A percentile compares a stretch with the other conserved stretches of the same genome.
phyloP scores from a whole-genome alignment of 1,140 invertebrate genomes.

The Metaphire vulgaris region DNA sequence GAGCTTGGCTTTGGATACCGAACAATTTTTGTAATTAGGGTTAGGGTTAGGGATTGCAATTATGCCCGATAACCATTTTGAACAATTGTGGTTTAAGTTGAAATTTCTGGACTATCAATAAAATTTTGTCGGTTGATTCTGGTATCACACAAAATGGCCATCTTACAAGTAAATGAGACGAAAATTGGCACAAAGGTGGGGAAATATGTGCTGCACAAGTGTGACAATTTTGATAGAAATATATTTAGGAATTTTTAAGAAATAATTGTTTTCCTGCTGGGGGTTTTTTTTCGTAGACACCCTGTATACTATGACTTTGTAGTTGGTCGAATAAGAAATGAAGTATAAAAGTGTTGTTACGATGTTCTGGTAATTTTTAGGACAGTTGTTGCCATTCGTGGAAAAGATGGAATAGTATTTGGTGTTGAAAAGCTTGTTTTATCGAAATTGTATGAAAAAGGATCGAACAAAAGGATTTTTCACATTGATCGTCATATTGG shows the following conservation, averaged over 20 bases:
- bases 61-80: too few species aligned
- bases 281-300: background rate
- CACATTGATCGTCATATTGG: slow-evolving; percentile 91
- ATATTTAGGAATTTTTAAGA: background rate
- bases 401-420: slow-evolving; percentile 93
- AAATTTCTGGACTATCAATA: too few species aligned
- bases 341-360: background rate
- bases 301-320: background rate
- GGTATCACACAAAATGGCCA: too few species aligned
- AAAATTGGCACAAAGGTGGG: too few species aligned
- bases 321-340: background rate
- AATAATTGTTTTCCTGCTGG: too few species aligned
- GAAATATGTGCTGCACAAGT: too few species aligned
- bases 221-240: background rate
- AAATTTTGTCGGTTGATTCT: too few species aligned
- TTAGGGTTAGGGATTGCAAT: too few species aligned
- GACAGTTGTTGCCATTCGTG: slow-evolving; percentile 85
- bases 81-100: too few species aligned
- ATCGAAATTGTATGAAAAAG: slow-evolving; percentile 91
- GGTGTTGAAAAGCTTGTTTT: slow-evolving; percentile 95
- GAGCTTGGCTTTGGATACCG: too few species aligned
- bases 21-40: too few species aligned
- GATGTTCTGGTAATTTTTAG: slow-evolving; percentile 49
- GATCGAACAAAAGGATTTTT: slow-evolving; percentile 89
- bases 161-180: too few species aligned